phyloP scores from a whole-genome alignment of 2,888 invertebrate genomes.

The Drosophila mayaguana region DNA sequence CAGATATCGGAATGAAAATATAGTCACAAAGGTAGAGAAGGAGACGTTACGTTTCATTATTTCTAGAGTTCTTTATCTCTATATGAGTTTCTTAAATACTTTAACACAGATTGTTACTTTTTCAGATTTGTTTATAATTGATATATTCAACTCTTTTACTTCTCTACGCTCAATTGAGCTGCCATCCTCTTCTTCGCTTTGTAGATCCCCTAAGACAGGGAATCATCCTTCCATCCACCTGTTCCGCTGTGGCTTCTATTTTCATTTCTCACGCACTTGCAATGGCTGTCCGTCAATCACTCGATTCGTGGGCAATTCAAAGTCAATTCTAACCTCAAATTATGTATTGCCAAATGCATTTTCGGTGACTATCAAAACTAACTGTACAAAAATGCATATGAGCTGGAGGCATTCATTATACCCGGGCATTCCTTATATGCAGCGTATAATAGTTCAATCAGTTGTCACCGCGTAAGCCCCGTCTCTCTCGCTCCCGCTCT shows the following conservation, averaged over 20 bases:
- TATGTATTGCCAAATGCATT: slow-evolving; percentile 28
- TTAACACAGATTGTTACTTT: too few relatives aligned
- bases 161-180: too few relatives aligned
- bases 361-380: slow-evolving; percentile 40
- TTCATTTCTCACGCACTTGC: slow-evolving; percentile 37
- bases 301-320: background rate
- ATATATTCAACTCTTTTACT: too few relatives aligned
- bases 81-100: too few relatives aligned
- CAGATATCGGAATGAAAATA: too few relatives aligned
- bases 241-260: slow-evolving; percentile 7
- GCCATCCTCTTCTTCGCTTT: background rate
- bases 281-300: slow-evolving; percentile 14
- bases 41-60: too few relatives aligned
- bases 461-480: slow-evolving; percentile 64
- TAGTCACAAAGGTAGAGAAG: too few relatives aligned
- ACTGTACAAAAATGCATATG: slow-evolving; percentile 74
- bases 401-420: slow-evolving; percentile 61
- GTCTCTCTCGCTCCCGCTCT: background rate
- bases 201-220: background rate
- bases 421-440: slow-evolving; percentile 37
- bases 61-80: too few relatives aligned
- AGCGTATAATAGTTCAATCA: slow-evolving; percentile 76
- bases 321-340: slow-evolving; percentile 39
- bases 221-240: slow-evolving; percentile 1
- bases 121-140: too few relatives aligned